phyloP scores from a whole-genome alignment of 2,797 vertebrate genomes.

The Amphiprion clarkii region DNA sequence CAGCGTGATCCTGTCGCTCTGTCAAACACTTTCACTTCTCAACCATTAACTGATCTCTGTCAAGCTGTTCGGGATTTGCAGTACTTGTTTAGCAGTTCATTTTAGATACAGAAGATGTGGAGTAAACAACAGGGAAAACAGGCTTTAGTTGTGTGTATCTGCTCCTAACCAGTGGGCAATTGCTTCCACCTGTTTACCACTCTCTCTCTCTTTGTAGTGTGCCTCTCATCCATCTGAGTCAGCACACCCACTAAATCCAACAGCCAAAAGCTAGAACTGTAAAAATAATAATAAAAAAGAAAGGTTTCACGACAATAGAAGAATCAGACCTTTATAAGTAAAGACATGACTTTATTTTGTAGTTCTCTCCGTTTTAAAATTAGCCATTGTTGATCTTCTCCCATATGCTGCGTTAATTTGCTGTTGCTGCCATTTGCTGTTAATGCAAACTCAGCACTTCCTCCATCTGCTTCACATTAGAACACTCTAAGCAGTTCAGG shows the following conservation, averaged over 20 bases:
- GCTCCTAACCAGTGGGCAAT: neutral
- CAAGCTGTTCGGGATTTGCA: no score
- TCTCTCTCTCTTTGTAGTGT: neutral
- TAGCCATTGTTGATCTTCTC: conserved; percentile 19
- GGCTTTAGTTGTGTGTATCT: neutral
- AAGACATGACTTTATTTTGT: neutral
- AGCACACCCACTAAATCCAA: neutral
- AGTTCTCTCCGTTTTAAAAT: conserved; percentile 17
- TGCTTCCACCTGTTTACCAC: neutral
- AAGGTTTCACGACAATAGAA: neutral
- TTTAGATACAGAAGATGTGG: neutral
- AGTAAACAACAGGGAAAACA: neutral
- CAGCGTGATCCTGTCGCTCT: neutral
- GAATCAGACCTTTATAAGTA: neutral
- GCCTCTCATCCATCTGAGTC: neutral
- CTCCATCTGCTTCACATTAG: conserved; percentile 58
- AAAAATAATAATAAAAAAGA: neutral
- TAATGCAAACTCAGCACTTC: conserved; percentile 47
- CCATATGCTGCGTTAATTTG: conserved; percentile 40
- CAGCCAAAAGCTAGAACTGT: neutral
- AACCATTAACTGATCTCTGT: neutral
- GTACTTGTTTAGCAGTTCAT: neutral
- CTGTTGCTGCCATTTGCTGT: conserved; percentile 38
- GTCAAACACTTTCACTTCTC: neutral
- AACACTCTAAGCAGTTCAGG: conserved; percentile 34